Conservation (phyloP, 2,113 vertebrate species). For the Anoura caudifer region DNA sequence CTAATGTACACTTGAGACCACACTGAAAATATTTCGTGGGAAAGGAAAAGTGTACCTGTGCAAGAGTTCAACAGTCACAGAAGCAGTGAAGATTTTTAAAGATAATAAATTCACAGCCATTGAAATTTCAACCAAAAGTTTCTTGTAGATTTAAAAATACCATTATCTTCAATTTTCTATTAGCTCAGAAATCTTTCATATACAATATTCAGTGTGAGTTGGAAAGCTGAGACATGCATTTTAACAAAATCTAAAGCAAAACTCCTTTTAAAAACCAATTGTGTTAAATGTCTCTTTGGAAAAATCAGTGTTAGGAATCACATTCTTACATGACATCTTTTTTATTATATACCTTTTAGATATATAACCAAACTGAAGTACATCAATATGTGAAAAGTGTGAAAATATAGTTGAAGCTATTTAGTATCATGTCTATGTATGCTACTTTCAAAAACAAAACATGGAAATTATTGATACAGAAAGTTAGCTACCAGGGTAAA, state of each 20-base stretch:
- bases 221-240: background rate
- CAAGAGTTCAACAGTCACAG: conserved; percentile 3
- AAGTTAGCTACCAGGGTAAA: background rate
- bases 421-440: background rate
- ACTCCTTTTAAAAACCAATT: conserved; percentile 9
- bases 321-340: background rate
- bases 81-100: background rate
- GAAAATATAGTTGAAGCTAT: conserved; percentile 16
- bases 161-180: conserved; percentile 26
- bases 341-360: background rate
- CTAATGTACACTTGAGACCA: conserved; percentile 6
- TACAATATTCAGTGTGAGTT: conserved; percentile 9
- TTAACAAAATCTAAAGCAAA: conserved; percentile 27
- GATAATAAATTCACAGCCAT: background rate
- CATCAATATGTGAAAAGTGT: background rate
- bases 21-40: background rate
- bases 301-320: background rate
- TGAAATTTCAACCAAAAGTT: conserved; percentile 38
- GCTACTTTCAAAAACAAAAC: conserved; percentile 40
- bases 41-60: conserved; percentile 17
- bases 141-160: background rate
- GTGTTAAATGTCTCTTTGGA: conserved; percentile 1
- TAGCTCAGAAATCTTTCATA: conserved; percentile 44
- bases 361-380: conserved; percentile 7
- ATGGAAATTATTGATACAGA: background rate